Conservation (phyloP, 2,113 vertebrate genomes). For the Cyanistes caeruleus region DNA sequence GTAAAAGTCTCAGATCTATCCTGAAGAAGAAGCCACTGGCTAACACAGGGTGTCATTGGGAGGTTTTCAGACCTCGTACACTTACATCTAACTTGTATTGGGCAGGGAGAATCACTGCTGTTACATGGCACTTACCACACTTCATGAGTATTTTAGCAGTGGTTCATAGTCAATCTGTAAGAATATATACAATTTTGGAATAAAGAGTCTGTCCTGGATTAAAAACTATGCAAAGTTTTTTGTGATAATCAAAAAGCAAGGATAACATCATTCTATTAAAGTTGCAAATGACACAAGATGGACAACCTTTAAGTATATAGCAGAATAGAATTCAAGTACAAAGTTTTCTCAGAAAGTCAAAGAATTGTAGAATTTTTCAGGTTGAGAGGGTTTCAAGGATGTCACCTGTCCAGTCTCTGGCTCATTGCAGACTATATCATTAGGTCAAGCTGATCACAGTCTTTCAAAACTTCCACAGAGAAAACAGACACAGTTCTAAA, state of each 20-base stretch:
- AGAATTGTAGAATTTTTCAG: neutral
- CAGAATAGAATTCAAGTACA: neutral
- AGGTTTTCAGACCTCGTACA: neutral
- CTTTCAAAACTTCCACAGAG: neutral
- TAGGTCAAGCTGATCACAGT: neutral
- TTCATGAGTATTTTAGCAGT: neutral
- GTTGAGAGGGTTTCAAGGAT: neutral
- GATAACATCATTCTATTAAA: neutral
- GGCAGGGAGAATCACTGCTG: neutral
- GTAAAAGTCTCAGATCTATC: neutral
- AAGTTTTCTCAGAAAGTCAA: neutral
- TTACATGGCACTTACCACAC: neutral
- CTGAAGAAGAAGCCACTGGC: neutral
- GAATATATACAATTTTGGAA: neutral
- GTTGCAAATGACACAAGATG: neutral
- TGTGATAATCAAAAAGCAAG: neutral
- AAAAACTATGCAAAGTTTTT: neutral
- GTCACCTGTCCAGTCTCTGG: neutral
- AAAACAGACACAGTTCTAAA: neutral
- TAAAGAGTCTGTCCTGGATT: neutral
- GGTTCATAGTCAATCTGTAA: neutral
- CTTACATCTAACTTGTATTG: neutral
- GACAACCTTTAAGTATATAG: neutral
- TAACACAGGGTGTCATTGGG: neutral
- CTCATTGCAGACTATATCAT: neutral